Conservation (phyloP, 2,888 invertebrate species). For the Lathronympha strigana region DNA sequence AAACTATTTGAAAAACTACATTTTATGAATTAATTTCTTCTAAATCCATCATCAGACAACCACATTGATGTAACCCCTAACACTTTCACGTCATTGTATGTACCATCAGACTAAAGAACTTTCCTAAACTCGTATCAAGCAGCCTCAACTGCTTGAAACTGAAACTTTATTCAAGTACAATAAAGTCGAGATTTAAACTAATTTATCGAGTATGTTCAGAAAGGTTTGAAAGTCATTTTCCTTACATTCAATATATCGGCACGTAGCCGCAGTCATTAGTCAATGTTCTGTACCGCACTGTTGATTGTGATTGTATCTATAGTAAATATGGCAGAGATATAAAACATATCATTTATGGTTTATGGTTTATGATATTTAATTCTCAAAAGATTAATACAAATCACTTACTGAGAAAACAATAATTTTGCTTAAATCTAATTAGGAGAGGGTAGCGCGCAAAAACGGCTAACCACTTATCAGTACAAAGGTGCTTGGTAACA, state of each 20-base stretch:
- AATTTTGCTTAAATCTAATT: too few relatives aligned
- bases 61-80: constrained; percentile 49
- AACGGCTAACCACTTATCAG: too few relatives aligned
- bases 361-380: too few relatives aligned
- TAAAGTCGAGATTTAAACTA: background rate
- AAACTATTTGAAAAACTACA: too few relatives aligned
- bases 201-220: background rate
- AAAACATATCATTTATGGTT: constrained; percentile 48
- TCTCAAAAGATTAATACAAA: too few relatives aligned
- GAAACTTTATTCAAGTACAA: background rate
- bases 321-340: constrained; percentile 52
- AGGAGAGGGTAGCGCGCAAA: too few relatives aligned
- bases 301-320: constrained; percentile 50
- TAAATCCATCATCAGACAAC: constrained; percentile 58
- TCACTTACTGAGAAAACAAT: too few relatives aligned
- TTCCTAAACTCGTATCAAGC: background rate
- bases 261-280: constrained; percentile 50
- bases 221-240: constrained; percentile 11
- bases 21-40: constrained; percentile 25
- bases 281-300: constrained; percentile 48
- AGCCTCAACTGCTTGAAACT: background rate
- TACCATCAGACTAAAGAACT: constrained; percentile 32
- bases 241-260: constrained; percentile 27
- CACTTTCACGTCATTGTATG: constrained; percentile 59
- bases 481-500: too few relatives aligned